Conservation (phyloP, 92 coral and sea anemone genomes). For the Galaxea fascicularis region DNA sequence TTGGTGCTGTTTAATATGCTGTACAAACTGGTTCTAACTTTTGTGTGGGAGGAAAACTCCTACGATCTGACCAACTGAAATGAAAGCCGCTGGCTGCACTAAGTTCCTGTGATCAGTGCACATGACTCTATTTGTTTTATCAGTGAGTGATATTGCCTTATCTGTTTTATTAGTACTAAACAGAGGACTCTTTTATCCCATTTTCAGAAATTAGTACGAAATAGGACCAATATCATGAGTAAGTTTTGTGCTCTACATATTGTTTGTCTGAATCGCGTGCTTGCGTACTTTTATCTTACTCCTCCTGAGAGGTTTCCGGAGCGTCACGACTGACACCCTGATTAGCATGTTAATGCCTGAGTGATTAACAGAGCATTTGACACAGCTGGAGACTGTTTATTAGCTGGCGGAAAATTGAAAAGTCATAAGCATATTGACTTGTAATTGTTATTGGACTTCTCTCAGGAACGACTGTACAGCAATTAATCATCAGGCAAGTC, state of each 20-base stretch:
- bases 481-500: slow-evolving; percentile 15
- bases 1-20: too few relatives aligned
- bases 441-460: not conserved
- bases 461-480: not conserved
- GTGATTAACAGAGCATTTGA: not conserved
- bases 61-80: too few relatives aligned
- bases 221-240: not conserved
- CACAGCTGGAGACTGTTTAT: not conserved
- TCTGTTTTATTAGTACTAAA: too few relatives aligned
- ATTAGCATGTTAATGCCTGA: slow-evolving; percentile 12
- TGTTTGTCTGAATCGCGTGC: slow-evolving; percentile 22
- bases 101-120: too few relatives aligned
- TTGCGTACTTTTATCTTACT: not conserved
- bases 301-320: not conserved
- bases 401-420: slow-evolving; percentile 19
- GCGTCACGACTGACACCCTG: slow-evolving; percentile 20
- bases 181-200: too few relatives aligned
- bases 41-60: too few relatives aligned
- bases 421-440: not conserved
- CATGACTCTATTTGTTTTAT: too few relatives aligned
- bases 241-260: not conserved
- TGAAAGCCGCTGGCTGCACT: too few relatives aligned
- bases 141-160: too few relatives aligned
- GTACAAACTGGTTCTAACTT: too few relatives aligned
- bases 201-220: not conserved